These are phyloP conservation scores for Stenurella melanura DNA, from an alignment of 2,888 invertebrate genomes.

Conservation along the genomic window DNA sequence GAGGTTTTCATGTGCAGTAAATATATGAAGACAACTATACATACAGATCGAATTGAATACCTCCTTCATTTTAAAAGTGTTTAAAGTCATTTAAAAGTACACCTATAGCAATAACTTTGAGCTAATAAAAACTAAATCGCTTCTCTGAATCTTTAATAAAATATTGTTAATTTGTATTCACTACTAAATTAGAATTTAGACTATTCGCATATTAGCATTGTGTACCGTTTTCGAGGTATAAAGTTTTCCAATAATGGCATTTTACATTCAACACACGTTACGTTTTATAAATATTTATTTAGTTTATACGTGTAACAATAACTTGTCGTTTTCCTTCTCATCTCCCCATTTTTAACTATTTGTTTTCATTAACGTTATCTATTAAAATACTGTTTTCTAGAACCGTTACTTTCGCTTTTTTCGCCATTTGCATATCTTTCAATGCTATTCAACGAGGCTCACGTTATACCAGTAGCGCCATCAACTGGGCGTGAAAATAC, in stretches of 20 bases:
- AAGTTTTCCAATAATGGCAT: background rate
- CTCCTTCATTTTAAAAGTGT: too few species aligned
- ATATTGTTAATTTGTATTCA: background rate
- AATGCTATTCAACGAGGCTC: conserved; percentile 8
- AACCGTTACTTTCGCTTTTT: conserved; percentile 35
- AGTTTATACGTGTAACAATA: conserved; percentile 4
- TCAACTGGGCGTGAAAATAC: background rate
- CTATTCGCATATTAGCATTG: background rate
- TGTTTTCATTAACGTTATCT: conserved; percentile 31
- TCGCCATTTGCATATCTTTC: conserved; percentile 21
- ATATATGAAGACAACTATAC: too few species aligned
- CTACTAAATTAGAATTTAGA: background rate
- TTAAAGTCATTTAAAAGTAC: too few species aligned
- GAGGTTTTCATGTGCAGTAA: too few species aligned
- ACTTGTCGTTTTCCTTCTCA: background rate
- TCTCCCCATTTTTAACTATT: conserved; percentile 23
- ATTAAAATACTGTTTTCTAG: conserved; percentile 21
- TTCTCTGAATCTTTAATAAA: background rate
- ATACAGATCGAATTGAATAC: too few species aligned
- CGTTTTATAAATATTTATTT: background rate
- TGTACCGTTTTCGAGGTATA: background rate
- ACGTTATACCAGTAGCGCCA: conserved; percentile 23
- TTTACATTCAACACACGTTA: background rate
- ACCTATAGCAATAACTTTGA: too few species aligned
- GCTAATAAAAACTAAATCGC: too few species aligned